Conservation (phyloP, 2,113 vertebrate genomes). For the Petromus typicus region DNA sequence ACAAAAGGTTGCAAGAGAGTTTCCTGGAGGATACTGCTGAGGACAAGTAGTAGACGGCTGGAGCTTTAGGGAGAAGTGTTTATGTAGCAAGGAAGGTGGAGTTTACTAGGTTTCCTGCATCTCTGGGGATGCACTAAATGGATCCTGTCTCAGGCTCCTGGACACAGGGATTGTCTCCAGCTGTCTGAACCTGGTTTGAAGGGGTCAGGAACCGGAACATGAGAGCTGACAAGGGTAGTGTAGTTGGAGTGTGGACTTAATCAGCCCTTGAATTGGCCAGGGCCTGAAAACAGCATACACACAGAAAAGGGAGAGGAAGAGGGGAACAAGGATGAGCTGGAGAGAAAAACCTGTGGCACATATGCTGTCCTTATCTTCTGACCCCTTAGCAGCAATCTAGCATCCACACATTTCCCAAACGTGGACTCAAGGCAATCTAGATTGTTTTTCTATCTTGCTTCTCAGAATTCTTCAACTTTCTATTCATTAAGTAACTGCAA, state of each 20-base stretch:
- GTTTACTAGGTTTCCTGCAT: not conserved
- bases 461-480: not conserved
- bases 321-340: not conserved
- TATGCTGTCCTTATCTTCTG: not conserved
- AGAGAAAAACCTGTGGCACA: not conserved
- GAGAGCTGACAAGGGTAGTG: not conserved
- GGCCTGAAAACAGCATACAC: not conserved
- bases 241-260: not conserved
- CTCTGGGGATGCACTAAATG: not conserved
- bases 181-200: not conserved
- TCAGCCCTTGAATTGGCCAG: not conserved
- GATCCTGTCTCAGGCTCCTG: not conserved
- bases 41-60: not conserved
- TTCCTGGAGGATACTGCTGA: not conserved
- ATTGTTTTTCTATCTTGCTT: not conserved
- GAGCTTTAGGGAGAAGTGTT: not conserved
- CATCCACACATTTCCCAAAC: not conserved
- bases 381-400: not conserved
- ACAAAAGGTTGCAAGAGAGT: not conserved
- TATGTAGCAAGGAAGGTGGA: too few species aligned
- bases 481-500: not conserved
- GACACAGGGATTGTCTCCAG: not conserved
- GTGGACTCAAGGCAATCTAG: not conserved
- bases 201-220: not conserved
- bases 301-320: rapidly evolving